Evolutionary conservation across 2,888 invertebrate genomes (phyloP).

Genomic region (Limulus polyphemus): DNA sequence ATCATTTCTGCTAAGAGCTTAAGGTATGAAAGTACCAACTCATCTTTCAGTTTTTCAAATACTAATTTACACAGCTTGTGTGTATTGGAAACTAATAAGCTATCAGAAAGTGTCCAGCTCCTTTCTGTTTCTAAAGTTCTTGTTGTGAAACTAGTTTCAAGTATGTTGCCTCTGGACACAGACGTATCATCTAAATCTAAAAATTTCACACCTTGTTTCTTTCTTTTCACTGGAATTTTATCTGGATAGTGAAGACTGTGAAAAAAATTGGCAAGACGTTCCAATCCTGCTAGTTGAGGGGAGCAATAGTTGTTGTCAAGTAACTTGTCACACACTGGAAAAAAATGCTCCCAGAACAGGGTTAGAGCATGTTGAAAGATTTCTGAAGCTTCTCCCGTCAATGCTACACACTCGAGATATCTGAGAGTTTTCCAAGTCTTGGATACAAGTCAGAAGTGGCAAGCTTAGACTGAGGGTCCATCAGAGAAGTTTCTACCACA

Average conservation of each 20-base stretch:
- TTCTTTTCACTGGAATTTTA: not conserved
- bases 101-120: no score
- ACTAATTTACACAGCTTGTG: no score
- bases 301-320: not conserved
- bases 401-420: constrained; percentile 3
- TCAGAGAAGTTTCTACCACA: constrained; percentile 31
- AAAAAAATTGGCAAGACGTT: constrained; percentile 10
- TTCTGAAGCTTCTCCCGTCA: constrained; percentile 5
- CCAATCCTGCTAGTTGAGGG: no score
- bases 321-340: not conserved
- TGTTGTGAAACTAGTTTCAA: no score
- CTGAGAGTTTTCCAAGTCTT: constrained; percentile 2
- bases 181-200: no score
- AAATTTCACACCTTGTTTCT: no score
- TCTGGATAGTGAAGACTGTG: not conserved
- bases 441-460: constrained; percentile 2
- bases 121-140: no score
- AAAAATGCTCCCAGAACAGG: constrained; percentile 11
- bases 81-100: no score
- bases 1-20: no score
- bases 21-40: no score
- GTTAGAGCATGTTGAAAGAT: not conserved
- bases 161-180: no score
- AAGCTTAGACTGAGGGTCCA: constrained; percentile 18
- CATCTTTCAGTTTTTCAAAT: no score